Base-by-base conservation (phyloP, 2,113 vertebrate species). In the Gymnobelideus leadbeateri region DNA sequence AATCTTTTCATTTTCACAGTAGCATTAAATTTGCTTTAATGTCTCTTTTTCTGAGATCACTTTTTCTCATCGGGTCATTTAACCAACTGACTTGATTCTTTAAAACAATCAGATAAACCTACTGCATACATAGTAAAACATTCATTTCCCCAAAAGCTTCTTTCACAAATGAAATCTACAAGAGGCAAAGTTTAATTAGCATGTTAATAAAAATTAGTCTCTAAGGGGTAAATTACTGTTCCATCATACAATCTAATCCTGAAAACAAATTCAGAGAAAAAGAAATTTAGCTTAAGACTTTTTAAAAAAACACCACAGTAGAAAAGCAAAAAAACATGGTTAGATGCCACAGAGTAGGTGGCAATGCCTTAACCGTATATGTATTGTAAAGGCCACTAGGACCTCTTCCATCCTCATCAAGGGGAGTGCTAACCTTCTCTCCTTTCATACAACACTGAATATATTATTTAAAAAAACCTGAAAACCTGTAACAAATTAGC, bases 21-120 rank as follows among this genome's bases (percentile, higher is more conserved):
- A 98, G 54, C 96, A 89, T 93, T 94, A 98, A 53, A 96, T 90
- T 84, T 98, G 95, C 94, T 97, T 96, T 55, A 96, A 6, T 96
- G 97, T 94, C 51, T 95, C 28, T 31, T 97, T 91, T 93, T 89
- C 91, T 55, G 97, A 31, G 94, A 97, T 94, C 26, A 97, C 43
- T 94, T 97, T 97, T 96, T 95, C 97, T 43, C 97, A n/a, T 96
- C 92, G 92, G 97, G 61, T 96, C 96, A 96, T 97, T 96, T 89
- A 97, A 50, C 52, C 94, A 51, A 93, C 90, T 97, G 91, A 96
- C 94, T 91, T 98, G 94, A 97, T 97, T 97, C 92, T 96, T 55
- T 93, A 96, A 55, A 95, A 97, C 92, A 98, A 96, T 90, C 54
- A 90, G 68, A 92, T 95, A 94, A 97, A 97, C 91, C 97, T 91